Evolutionary conservation across 2,888 invertebrate species (phyloP).

Genomic region (Eucera pruinosa): DNA sequence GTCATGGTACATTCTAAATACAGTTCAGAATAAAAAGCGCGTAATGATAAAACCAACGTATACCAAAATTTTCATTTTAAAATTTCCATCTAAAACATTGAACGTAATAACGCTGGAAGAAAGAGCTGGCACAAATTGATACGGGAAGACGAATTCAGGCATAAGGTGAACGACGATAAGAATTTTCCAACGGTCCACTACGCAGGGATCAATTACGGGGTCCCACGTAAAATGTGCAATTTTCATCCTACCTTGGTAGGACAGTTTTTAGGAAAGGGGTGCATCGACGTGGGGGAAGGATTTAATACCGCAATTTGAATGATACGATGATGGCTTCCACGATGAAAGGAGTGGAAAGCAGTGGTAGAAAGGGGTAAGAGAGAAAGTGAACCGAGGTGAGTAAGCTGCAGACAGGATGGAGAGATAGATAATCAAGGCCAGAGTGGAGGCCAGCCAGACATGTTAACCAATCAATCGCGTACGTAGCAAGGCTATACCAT

Average conservation of each 20-base stretch:
- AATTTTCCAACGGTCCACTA: conserved; percentile 15
- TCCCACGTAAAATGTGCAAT: conserved; percentile 54
- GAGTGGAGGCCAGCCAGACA: conserved; percentile 75
- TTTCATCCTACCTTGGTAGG: conserved; percentile 42
- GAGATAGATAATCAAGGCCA: conserved; percentile 79
- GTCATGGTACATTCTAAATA: no score
- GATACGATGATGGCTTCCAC: conserved; percentile 53
- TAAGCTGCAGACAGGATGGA: conserved; percentile 73
- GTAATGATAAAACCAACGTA: no score
- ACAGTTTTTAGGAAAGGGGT: conserved; percentile 30
- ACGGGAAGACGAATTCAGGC: conserved; percentile 30
- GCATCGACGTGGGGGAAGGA: conserved; percentile 27
- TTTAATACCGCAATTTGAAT: conserved; percentile 72
- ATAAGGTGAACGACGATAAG: conserved; percentile 8
- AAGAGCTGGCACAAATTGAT: conserved; percentile 15
- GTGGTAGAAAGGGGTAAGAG: conserved; percentile 38
- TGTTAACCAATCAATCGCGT: conserved; percentile 80
- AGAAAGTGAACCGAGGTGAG: conserved; percentile 58
- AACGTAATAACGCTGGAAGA: conserved; percentile 22
- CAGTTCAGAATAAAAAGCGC: no score
- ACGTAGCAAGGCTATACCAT: conserved; percentile 63
- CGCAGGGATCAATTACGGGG: conserved; percentile 60
- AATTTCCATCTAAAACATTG: neutral
- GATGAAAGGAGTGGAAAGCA: neutral
- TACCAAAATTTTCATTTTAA: no score